Base-by-base conservation (phyloP, 2,113 vertebrate genomes). In the Gopherus flavomarginatus region DNA sequence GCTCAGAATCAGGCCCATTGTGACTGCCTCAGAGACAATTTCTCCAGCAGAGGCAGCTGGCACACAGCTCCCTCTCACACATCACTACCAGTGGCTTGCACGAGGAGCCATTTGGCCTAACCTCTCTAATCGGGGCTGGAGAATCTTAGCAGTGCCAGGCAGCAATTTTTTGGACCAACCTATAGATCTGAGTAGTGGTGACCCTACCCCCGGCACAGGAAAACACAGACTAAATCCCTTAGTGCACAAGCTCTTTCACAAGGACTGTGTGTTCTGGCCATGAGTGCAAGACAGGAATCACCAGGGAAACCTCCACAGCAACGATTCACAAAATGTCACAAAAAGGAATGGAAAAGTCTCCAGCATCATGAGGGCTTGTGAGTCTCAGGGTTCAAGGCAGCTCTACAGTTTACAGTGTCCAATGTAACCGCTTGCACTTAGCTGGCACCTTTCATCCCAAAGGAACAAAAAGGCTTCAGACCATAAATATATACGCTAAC, bases 341-440 rank as follows among this genome's bases (percentile, higher is more conserved):
- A 31, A 80, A 80, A 49, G 16, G 49, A 81, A 31, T 21, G 5
- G 5, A 29, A 83, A 16, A n/a, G 42, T 50, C 81, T 72, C 21
- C 17, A 12, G 35, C 24, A 5, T 8, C 72, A 38, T 0, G 1
- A 88, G 7, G 29, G 44, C 56, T 72, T 88, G 44, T 0, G 1
- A 69, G 54, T 17, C 75, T 80, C 69, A 86, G 82, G 54, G 93
- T 83, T 83, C 90, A 53, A 26, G 84, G n/a, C 35, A 35, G 65
- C 17, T n/a, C 35, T n/a, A n/a, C n/a, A 69, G 13, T 69, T 19
- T n/a, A n/a, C 62, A 17, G 35, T 77, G 27, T 5, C 1, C 4
- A 81, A 77, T 4, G 9, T 65, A 93, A 85, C 75, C 87, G 49
- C n/a, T 9, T 79, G 72, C 35, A n/a, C 26, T 62, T 53, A 62